phyloP scores from a whole-genome alignment of 2,797 vertebrate species.

The Carcharodon carcharias region DNA sequence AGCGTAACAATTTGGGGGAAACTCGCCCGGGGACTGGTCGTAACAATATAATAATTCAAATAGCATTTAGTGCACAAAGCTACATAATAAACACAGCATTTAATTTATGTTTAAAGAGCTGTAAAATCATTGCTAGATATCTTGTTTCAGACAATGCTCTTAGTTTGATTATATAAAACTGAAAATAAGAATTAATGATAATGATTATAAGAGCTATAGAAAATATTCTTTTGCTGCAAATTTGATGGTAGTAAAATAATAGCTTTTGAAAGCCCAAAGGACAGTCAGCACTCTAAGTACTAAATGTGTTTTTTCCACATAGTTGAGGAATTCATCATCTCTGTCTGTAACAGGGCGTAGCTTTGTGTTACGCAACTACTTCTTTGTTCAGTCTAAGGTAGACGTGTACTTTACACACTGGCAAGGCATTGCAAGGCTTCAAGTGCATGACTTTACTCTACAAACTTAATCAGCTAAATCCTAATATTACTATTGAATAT shows the following conservation, averaged over 20 bases:
- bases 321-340: neutral
- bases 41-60: neutral
- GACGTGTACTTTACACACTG: neutral
- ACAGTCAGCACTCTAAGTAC: neutral
- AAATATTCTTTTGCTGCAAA: neutral
- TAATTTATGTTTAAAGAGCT: neutral
- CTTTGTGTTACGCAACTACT: neutral
- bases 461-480: neutral
- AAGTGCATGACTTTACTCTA: neutral
- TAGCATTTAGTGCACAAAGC: neutral
- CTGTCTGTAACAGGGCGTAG: neutral
- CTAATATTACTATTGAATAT: neutral
- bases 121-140: neutral
- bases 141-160: neutral
- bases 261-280: neutral
- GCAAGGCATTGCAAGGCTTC: neutral
- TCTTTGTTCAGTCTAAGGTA: slow-evolving; percentile 12
- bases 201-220: neutral
- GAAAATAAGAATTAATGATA: neutral
- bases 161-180: neutral
- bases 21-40: too few species aligned
- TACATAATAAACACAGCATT: neutral
- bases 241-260: neutral
- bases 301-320: neutral
- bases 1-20: too few species aligned